Conservation (phyloP, 2,888 invertebrate genomes). For the Endomychus coccineus region DNA sequence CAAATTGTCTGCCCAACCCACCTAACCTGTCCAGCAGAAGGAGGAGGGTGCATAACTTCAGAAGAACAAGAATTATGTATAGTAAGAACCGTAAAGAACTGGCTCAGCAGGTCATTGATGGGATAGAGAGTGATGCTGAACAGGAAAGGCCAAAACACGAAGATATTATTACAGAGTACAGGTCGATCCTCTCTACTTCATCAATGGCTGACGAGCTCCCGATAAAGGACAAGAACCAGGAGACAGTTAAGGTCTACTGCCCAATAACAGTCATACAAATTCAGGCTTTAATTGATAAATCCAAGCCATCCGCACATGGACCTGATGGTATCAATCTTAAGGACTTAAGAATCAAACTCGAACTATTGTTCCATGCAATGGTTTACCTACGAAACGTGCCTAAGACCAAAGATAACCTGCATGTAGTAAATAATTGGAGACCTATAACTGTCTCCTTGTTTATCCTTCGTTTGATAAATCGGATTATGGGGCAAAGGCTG, state of each 20-base stretch:
- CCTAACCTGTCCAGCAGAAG: too few species aligned
- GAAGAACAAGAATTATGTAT: background rate
- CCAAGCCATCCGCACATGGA: constrained; percentile 9
- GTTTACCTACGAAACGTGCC: constrained; percentile 4
- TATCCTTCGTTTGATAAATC: constrained; percentile 10
- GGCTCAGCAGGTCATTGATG: background rate
- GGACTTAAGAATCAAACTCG: constrained; percentile 3
- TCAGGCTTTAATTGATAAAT: background rate
- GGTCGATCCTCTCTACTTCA: background rate
- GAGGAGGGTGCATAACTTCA: background rate
- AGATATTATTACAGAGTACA: background rate
- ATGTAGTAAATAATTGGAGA: constrained; percentile 11
- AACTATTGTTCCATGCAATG: constrained; percentile 13
- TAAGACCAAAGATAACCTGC: constrained; percentile 11
- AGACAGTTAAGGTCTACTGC: background rate
- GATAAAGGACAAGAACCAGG: background rate
- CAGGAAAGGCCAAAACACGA: constrained; percentile 1
- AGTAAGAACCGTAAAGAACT: background rate
- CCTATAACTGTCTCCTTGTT: constrained; percentile 17
- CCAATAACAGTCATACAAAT: constrained; percentile 2
- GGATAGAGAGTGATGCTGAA: background rate
- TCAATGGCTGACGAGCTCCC: background rate
- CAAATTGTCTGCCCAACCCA: too few species aligned
- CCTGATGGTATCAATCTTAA: constrained; percentile 14
- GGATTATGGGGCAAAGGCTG: constrained; percentile 11